These are phyloP conservation scores for Lordiphosa mommai DNA, from an alignment of 1,140 invertebrate genomes.

Conservation along the genomic window DNA sequence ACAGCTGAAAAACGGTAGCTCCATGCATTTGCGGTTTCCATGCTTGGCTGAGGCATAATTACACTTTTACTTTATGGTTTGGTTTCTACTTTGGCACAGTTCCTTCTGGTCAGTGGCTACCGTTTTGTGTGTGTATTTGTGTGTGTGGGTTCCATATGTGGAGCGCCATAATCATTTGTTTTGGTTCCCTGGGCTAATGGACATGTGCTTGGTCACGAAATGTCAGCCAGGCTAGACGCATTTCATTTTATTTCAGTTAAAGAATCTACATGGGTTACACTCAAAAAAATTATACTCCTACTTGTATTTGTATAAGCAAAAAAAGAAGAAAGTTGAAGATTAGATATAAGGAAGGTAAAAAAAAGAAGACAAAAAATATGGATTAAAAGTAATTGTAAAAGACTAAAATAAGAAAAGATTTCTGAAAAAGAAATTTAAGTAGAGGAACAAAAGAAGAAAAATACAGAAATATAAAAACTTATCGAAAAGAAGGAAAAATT, in stretches of 20 bases:
- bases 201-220: slow-evolving; percentile 60
- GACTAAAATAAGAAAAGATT: too few species aligned
- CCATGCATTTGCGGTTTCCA: slow-evolving; percentile 10
- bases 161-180: slow-evolving; percentile 54
- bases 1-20: slow-evolving; percentile 3
- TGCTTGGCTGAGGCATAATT: slow-evolving; percentile 34
- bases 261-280: not conserved
- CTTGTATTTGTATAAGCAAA: too few species aligned
- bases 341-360: too few species aligned
- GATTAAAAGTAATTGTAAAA: too few species aligned
- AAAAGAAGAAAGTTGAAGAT: too few species aligned
- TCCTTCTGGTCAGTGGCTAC: slow-evolving; percentile 13
- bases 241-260: slow-evolving; percentile 8
- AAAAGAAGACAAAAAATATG: too few species aligned
- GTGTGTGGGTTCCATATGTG: slow-evolving; percentile 32
- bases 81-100: slow-evolving; percentile 47
- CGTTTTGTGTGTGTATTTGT: slow-evolving; percentile 17
- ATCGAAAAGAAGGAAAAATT: too few species aligned
- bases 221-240: slow-evolving; percentile 42
- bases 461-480: too few species aligned
- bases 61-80: slow-evolving; percentile 48
- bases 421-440: too few species aligned
- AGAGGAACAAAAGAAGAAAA: too few species aligned
- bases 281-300: too few species aligned
- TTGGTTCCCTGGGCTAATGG: slow-evolving; percentile 53